Conservation (phyloP, 2,888 invertebrate genomes). For the Brachypterus glaber region DNA sequence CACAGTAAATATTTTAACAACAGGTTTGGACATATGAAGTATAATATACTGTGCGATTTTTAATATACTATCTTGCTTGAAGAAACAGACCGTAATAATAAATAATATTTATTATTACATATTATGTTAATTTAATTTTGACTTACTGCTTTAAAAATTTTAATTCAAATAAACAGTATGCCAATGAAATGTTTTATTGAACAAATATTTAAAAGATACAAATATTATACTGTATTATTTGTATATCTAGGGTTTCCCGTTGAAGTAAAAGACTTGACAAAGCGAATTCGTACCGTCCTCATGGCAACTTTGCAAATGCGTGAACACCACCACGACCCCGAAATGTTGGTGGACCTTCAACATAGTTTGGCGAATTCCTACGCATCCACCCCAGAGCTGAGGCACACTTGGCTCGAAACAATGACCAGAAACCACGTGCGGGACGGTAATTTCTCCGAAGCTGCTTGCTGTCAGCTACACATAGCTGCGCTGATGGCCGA, state of each 20-base stretch:
- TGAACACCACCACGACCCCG: slow-evolving; percentile 83
- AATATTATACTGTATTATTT: no score
- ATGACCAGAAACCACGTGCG: slow-evolving; percentile 80
- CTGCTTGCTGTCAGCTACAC: slow-evolving; percentile 90
- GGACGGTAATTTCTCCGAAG: slow-evolving; percentile 82
- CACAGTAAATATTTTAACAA: no score
- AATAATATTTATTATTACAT: no score
- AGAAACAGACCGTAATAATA: no score
- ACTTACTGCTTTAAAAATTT: no score
- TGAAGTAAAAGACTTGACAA: slow-evolving; percentile 89
- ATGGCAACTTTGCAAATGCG: slow-evolving; percentile 92
- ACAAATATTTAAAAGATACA: no score
- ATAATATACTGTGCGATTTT: no score
- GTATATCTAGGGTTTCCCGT: slow-evolving; percentile 63
- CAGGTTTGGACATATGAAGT: no score
- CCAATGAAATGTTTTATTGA: no score
- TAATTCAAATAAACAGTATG: no score
- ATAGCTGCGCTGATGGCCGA: slow-evolving; percentile 93
- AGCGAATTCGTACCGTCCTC: slow-evolving; percentile 85
- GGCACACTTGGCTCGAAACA: slow-evolving; percentile 93
- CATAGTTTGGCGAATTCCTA: slow-evolving; percentile 87
- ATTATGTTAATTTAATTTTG: no score
- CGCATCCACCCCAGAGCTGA: slow-evolving; percentile 85
- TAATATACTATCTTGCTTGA: no score
- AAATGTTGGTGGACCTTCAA: slow-evolving; percentile 83